These are phyloP conservation scores for Rugalucina vietnamica DNA, from an alignment of 2,888 invertebrate species.

Conservation along the genomic window DNA sequence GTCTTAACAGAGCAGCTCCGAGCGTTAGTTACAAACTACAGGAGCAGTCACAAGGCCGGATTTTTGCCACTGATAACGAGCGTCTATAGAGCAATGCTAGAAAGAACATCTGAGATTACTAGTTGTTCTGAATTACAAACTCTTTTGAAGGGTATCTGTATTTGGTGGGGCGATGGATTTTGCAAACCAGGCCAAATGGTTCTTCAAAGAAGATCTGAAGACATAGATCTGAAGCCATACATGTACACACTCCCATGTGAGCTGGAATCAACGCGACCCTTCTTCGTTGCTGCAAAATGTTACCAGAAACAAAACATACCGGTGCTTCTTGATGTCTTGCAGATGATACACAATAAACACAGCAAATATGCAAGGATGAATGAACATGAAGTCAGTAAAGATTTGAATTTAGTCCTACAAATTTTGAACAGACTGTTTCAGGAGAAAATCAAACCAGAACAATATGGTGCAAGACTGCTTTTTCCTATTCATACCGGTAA, in stretches of 20 bases:
- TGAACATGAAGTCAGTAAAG: not conserved
- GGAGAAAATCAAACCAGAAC: conserved; percentile 6
- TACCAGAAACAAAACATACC: not conserved
- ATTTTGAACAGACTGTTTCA: conserved; percentile 31
- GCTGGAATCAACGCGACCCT: conserved; percentile 20
- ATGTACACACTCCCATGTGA: conserved; percentile 43
- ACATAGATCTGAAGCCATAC: conserved; percentile 46
- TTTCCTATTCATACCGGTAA: conserved; percentile 31
- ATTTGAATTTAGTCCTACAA: conserved; percentile 10
- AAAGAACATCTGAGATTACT: not conserved
- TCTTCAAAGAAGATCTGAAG: not conserved
- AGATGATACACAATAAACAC: conserved; percentile 18
- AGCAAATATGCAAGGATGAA: not conserved
- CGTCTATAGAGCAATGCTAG: not conserved
- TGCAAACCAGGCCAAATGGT: not conserved
- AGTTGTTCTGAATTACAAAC: not conserved
- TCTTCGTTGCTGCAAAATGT: conserved; percentile 38
- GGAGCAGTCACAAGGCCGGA: not conserved
- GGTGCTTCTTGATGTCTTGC: not conserved
- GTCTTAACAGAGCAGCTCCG: not conserved
- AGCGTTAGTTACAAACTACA: not conserved
- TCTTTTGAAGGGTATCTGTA: not conserved
- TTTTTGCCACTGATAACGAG: not conserved
- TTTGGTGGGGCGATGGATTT: conserved; percentile 42
- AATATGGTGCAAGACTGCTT: conserved; percentile 7